Evolutionary conservation across 2,888 invertebrate species (phyloP).

Genomic region (Galerucella pusilla): DNA sequence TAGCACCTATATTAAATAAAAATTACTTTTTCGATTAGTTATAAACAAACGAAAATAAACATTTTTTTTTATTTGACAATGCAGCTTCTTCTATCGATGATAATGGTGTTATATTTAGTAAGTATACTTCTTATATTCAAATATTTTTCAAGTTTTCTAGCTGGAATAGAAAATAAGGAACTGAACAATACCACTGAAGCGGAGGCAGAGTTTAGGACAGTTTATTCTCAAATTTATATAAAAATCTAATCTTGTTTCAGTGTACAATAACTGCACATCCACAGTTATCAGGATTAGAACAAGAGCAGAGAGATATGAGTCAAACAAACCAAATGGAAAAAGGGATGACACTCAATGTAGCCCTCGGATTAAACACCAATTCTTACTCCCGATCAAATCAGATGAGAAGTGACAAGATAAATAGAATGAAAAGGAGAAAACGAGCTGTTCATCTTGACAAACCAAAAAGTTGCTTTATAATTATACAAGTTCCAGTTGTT

Average conservation of each 20-base stretch:
- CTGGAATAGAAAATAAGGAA: no score
- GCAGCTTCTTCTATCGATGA: background rate
- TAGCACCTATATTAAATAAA: background rate
- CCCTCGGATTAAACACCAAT: background rate
- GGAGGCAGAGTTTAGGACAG: no score
- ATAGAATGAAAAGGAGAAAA: background rate
- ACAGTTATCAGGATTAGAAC: background rate
- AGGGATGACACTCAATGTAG: background rate
- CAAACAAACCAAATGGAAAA: background rate
- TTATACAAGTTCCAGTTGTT: background rate
- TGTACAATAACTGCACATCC: background rate
- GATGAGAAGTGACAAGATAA: background rate
- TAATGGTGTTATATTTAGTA: background rate
- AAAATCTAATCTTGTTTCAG: background rate
- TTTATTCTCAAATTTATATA: background rate
- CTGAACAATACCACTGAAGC: no score
- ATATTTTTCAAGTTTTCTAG: no score
- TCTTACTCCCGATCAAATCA: background rate
- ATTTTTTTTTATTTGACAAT: background rate
- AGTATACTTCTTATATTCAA: background rate
- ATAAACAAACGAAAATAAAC: background rate
- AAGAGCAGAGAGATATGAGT: background rate
- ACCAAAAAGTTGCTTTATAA: background rate
- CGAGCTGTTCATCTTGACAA: background rate
- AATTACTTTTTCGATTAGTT: background rate